phyloP scores from a whole-genome alignment of 2,797 vertebrate species.

The Sparidentex hasta region DNA sequence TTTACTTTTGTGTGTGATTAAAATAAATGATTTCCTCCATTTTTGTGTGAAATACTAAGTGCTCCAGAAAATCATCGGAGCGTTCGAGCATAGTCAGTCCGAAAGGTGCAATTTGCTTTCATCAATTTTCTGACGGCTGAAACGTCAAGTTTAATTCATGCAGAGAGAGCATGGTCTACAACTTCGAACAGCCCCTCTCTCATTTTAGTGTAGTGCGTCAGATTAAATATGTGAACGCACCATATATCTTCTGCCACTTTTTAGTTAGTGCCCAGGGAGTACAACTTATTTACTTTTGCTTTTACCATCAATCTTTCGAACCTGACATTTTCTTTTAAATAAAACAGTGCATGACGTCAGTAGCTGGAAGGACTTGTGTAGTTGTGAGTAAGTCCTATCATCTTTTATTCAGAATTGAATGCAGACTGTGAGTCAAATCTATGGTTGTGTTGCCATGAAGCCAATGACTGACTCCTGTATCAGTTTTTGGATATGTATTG shows the following conservation, averaged over 20 bases:
- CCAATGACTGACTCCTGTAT: not conserved
- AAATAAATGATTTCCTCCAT: not conserved
- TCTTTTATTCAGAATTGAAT: not conserved
- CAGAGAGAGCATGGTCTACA: too few species aligned
- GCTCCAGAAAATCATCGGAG: not conserved
- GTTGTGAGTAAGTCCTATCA: not conserved
- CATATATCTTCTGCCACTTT: not conserved
- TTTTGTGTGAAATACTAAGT: not conserved
- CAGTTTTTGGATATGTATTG: not conserved
- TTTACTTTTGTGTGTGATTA: not conserved
- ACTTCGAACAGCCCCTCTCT: too few species aligned
- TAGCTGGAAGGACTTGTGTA: not conserved
- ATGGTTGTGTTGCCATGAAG: not conserved
- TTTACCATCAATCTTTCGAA: not conserved
- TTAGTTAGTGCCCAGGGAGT: not conserved
- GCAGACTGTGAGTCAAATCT: too few species aligned
- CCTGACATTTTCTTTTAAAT: not conserved
- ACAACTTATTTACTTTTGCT: not conserved
- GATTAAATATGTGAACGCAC: too few species aligned
- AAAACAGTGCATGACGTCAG: not conserved
- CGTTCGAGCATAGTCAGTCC: too few species aligned
- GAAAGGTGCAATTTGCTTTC: too few species aligned
- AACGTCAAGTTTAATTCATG: too few species aligned
- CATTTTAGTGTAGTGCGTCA: too few species aligned
- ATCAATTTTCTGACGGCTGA: too few species aligned